Evolutionary conservation across 2,888 invertebrate genomes (phyloP).

Genomic region (Druceiella hillmani): DNA sequence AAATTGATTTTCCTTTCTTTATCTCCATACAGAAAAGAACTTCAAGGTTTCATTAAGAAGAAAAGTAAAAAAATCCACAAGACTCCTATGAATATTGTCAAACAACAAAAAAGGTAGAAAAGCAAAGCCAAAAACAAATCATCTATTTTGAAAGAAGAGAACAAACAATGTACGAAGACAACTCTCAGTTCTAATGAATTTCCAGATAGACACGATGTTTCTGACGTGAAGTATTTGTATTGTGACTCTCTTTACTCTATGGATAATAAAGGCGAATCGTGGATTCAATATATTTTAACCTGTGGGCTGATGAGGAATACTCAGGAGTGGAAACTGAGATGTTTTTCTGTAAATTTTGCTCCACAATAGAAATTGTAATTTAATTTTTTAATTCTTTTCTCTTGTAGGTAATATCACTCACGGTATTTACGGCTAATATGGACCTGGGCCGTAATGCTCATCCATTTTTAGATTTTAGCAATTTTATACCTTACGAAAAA

Average conservation of each 20-base stretch:
- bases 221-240: neutral
- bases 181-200: neutral
- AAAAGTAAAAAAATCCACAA: neutral
- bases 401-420: neutral
- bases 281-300: too few species aligned
- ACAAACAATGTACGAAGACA: neutral
- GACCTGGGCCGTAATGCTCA: too few species aligned
- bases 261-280: neutral
- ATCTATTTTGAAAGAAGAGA: neutral
- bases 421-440: too few species aligned
- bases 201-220: neutral
- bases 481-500: too few species aligned
- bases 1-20: neutral
- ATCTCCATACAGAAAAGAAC: neutral
- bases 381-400: neutral
- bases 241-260: neutral
- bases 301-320: too few species aligned
- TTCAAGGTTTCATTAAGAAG: neutral
- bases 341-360: neutral
- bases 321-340: neutral
- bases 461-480: too few species aligned
- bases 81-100: neutral
- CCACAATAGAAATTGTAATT: neutral
- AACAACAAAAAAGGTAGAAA: neutral
- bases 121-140: neutral